These are phyloP conservation scores for Coregonus suidteri DNA, from an alignment of 2,797 vertebrate species.

Conservation along the genomic window DNA sequence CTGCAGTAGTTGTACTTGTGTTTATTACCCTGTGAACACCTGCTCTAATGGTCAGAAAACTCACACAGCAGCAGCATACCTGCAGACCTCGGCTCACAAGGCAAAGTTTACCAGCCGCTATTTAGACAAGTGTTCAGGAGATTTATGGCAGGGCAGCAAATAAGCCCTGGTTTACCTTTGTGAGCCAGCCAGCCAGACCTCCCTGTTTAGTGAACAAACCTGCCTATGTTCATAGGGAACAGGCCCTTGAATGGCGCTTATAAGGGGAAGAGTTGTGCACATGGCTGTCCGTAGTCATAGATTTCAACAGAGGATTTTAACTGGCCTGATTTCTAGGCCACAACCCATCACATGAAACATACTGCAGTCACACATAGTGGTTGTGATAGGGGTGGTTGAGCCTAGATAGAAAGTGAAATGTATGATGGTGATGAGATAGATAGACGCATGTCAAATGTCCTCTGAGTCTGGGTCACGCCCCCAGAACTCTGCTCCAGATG, in stretches of 20 bases:
- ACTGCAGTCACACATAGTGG: background rate
- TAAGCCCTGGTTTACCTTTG: conserved; percentile 49
- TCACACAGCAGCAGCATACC: background rate
- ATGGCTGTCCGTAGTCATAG: conserved; percentile 32
- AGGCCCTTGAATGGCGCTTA: conserved; percentile 31
- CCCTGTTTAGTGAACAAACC: conserved; percentile 41
- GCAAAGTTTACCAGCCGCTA: conserved; percentile 45
- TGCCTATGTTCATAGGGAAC: conserved; percentile 8
- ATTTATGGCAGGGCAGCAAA: conserved; percentile 47
- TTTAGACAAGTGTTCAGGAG: conserved; percentile 44
- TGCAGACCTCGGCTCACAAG: conserved; percentile 9
- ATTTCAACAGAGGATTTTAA: background rate
- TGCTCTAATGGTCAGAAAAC: conserved; percentile 36
- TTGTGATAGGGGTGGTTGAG: conserved; percentile 23
- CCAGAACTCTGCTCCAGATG: conserved; percentile 38
- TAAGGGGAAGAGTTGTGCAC: conserved; percentile 19
- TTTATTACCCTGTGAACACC: conserved; percentile 46
- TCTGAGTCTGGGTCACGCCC: background rate
- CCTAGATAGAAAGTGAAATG: background rate
- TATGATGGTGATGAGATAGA: conserved; percentile 35
- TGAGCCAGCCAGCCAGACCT: conserved; percentile 32
- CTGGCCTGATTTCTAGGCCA: background rate
- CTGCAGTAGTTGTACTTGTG: background rate
- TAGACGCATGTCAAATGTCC: conserved; percentile 24
- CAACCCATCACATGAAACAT: background rate